These are phyloP conservation scores for Paratilapia polleni DNA, from an alignment of 2,113 vertebrate species.

Conservation along the genomic window DNA sequence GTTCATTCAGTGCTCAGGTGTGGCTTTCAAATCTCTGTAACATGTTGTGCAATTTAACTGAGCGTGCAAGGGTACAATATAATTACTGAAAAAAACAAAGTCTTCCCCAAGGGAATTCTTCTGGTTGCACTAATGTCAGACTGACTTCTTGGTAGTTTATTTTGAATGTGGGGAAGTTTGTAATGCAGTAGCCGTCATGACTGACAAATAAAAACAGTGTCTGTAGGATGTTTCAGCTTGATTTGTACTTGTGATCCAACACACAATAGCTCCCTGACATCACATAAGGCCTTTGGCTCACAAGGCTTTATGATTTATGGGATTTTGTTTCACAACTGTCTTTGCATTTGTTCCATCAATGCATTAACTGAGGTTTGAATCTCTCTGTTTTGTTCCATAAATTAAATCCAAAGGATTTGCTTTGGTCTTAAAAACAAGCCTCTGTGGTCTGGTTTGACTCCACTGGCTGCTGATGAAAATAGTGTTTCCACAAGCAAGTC, in stretches of 20 bases:
- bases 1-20: background rate
- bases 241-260: background rate
- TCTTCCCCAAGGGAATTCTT: background rate
- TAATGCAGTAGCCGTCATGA: background rate
- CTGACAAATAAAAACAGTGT: background rate
- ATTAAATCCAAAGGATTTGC: slow-evolving; percentile 17
- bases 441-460: background rate
- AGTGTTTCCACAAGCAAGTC: background rate
- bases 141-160: background rate
- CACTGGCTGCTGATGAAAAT: background rate
- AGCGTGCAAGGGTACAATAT: slow-evolving; percentile 2
- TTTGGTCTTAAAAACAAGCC: background rate
- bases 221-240: background rate
- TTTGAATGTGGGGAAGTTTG: background rate
- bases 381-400: background rate
- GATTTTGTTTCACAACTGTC: background rate
- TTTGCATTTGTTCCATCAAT: background rate
- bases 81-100: background rate
- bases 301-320: background rate
- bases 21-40: background rate
- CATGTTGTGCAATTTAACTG: slow-evolving; percentile 32
- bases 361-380: background rate
- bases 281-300: background rate
- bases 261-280: background rate
- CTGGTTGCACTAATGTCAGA: background rate